phyloP scores from a whole-genome alignment of 1,140 invertebrate genomes.

The Heterodera carotae region DNA sequence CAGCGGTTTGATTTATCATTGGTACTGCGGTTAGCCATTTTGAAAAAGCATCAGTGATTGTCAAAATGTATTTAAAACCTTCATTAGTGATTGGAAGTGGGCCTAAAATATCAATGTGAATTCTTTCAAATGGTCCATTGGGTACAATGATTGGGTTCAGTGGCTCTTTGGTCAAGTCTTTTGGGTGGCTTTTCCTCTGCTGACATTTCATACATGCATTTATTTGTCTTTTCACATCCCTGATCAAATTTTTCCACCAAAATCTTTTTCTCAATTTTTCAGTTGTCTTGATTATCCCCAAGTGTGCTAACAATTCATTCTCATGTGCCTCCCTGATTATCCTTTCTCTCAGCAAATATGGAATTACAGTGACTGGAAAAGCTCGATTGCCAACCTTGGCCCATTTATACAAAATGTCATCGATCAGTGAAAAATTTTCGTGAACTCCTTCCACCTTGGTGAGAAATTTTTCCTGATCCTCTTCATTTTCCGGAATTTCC shows the following conservation, averaged over 20 bases:
- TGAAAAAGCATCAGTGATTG: slow-evolving; percentile 7
- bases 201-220: background rate
- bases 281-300: slow-evolving; percentile 18
- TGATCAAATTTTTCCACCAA: slow-evolving; percentile 10
- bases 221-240: background rate
- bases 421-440: slow-evolving; percentile 25
- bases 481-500: background rate
- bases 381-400: background rate
- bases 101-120: slow-evolving; percentile 17
- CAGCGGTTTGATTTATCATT: too few relatives aligned
- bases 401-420: slow-evolving; percentile 32
- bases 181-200: background rate
- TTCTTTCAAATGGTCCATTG: background rate
- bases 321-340: slow-evolving; percentile 8
- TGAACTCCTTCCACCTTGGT: background rate
- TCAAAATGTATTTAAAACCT: too few relatives aligned
- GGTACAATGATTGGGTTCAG: background rate
- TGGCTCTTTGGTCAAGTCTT: background rate
- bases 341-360: background rate
- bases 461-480: slow-evolving; percentile 12
- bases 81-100: slow-evolving; percentile 2
- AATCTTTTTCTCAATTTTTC: slow-evolving; percentile 17
- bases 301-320: background rate
- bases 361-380: background rate
- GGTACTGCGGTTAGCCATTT: slow-evolving; percentile 23